Conservation (phyloP, 2,888 invertebrate species). For the Lapara coniferarum region DNA sequence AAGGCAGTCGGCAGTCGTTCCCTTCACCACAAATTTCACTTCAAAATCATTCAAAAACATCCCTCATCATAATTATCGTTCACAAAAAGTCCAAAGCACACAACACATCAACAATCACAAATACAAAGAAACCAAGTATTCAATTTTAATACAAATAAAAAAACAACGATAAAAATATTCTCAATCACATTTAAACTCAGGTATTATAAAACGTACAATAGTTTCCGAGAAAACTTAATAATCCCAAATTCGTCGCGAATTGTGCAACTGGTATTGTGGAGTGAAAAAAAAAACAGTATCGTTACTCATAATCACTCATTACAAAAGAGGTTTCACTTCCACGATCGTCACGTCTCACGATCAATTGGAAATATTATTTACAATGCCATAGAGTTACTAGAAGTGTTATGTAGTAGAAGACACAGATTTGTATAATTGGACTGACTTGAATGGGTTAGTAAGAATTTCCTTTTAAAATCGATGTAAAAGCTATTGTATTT, state of each 20-base stretch:
- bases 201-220: constrained; percentile 17
- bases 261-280: constrained; percentile 51
- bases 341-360: constrained; percentile 78
- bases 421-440: background rate
- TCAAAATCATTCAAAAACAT: no score
- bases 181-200: background rate
- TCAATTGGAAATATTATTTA: constrained; percentile 69
- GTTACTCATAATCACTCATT: constrained; percentile 66
- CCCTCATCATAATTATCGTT: no score
- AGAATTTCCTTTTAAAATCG: no score
- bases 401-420: constrained; percentile 29
- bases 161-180: background rate
- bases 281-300: constrained; percentile 50
- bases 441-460: background rate
- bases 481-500: no score
- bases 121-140: background rate
- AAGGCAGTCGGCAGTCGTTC: no score
- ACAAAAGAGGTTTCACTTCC: constrained; percentile 77
- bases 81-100: no score
- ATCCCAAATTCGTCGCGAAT: constrained; percentile 37
- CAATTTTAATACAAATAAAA: background rate
- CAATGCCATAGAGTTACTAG: constrained; percentile 47
- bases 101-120: no score
- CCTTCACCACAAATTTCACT: no score
- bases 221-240: constrained; percentile 26